These are phyloP conservation scores for Drosophila mettleri DNA, from an alignment of 2,888 invertebrate genomes.

Conservation along the genomic window DNA sequence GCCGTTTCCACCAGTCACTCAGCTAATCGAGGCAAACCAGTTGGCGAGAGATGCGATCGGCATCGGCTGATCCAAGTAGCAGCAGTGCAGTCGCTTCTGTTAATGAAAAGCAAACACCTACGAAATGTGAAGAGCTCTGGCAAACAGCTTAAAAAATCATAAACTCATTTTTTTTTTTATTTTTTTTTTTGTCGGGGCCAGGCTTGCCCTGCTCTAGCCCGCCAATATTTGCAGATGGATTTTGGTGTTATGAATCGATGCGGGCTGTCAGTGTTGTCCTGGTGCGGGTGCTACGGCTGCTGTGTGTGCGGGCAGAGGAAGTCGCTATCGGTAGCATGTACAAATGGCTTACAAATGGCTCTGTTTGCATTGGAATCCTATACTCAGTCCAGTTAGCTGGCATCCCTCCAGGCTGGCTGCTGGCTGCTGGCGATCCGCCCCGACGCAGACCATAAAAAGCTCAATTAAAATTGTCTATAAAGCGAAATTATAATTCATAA, in stretches of 20 bases:
- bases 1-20: constrained; percentile 59
- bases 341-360: constrained; percentile 76
- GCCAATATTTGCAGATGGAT: constrained; percentile 70
- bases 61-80: constrained; percentile 17
- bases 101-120: constrained; percentile 73
- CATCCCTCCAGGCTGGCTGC: constrained; percentile 7
- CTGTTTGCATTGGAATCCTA: constrained; percentile 69
- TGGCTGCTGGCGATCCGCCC: background rate
- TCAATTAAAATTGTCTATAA: constrained; percentile 84
- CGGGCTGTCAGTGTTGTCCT: constrained; percentile 48
- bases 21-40: constrained; percentile 70
- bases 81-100: constrained; percentile 60
- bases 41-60: constrained; percentile 6
- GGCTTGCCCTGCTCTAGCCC: constrained; percentile 30
- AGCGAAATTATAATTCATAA: constrained; percentile 83
- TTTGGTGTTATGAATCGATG: constrained; percentile 46
- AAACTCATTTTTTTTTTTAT: constrained; percentile 54
- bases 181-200: constrained; percentile 35
- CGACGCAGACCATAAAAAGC: constrained; percentile 80
- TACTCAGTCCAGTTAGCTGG: constrained; percentile 38
- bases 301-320: constrained; percentile 48
- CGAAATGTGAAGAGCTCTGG: constrained; percentile 67
- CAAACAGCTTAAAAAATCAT: constrained; percentile 80
- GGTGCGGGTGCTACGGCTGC: constrained; percentile 32
- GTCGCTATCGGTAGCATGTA: constrained; percentile 52